Evolutionary conservation across 2,797 vertebrate species (phyloP).

Genomic region (Muraenolepis orangiensis): DNA sequence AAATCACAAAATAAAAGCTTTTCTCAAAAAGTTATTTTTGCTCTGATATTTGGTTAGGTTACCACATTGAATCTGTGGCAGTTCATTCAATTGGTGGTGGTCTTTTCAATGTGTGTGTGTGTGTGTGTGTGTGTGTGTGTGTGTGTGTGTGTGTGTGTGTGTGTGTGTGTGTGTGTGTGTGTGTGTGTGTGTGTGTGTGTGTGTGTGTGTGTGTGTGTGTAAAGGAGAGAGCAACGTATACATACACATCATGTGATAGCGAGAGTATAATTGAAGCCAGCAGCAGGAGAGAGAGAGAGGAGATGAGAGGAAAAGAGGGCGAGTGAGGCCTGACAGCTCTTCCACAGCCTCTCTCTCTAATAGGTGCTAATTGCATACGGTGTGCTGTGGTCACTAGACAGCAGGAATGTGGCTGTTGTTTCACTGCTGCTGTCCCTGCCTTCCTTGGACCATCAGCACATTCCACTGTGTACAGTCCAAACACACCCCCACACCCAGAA

Average conservation of each 20-base stretch:
- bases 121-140: background rate
- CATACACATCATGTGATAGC: background rate
- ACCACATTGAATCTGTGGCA: constrained; percentile 10
- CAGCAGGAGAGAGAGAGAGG: background rate
- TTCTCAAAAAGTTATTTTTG: constrained; percentile 5
- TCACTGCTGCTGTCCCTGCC: constrained; percentile 56
- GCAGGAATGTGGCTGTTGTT: constrained; percentile 81
- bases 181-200: background rate
- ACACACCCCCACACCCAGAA: constrained; percentile 39
- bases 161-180: background rate
- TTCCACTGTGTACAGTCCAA: constrained; percentile 69
- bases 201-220: background rate
- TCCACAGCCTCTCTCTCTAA: constrained; percentile 71
- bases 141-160: background rate
- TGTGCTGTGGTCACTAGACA: constrained; percentile 70
- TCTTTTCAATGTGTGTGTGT: background rate
- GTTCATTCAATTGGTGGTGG: background rate
- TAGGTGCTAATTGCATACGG: constrained; percentile 81
- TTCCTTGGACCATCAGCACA: constrained; percentile 67
- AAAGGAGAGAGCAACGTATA: background rate
- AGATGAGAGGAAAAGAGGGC: background rate
- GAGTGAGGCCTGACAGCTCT: constrained; percentile 48
- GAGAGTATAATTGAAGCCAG: background rate
- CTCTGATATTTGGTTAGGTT: constrained; percentile 13
- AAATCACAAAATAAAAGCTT: constrained; percentile 23